Conservation (phyloP, 2,797 vertebrate genomes). For the Acanthornis magna region DNA sequence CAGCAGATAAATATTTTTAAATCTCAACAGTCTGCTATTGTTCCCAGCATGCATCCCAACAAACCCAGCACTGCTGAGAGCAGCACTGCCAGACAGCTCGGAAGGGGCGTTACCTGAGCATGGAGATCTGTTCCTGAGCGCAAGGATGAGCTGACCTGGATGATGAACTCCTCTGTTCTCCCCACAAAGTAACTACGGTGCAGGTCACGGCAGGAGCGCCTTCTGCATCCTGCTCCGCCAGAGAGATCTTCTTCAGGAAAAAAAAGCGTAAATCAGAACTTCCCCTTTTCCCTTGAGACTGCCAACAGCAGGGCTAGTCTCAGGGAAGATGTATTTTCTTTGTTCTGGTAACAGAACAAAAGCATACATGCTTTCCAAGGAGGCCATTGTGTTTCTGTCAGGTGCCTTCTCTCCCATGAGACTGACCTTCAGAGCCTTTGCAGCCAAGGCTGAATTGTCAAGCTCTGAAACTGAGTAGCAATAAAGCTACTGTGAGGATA, state of each 20-base stretch:
- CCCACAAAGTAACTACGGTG: not conserved
- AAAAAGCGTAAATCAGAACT: not conserved
- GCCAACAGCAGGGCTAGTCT: not conserved
- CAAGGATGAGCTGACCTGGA: not conserved
- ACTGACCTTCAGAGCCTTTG: not conserved
- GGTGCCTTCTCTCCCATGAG: not conserved
- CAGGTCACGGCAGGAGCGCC: not conserved
- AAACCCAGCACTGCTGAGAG: not conserved
- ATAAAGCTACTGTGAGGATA: not conserved
- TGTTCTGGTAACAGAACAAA: not conserved
- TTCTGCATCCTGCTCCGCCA: not conserved
- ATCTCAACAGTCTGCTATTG: not conserved
- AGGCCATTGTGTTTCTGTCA: not conserved
- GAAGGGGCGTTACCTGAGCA: not conserved
- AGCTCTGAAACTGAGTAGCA: not conserved
- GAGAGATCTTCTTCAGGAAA: not conserved
- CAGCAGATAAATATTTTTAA: not conserved
- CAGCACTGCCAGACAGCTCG: not conserved
- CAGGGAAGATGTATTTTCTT: not conserved
- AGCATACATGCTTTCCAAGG: not conserved
- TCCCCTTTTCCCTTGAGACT: not conserved
- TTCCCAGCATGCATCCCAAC: not conserved
- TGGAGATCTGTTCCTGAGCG: not conserved
- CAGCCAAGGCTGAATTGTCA: not conserved
- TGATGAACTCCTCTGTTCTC: not conserved